A percentile compares a stretch with the other conserved stretches of the same genome.
These are phyloP conservation scores for Poeciliopsis turneri DNA, from an alignment of 2,797 vertebrate species.

Conservation along the genomic window DNA sequence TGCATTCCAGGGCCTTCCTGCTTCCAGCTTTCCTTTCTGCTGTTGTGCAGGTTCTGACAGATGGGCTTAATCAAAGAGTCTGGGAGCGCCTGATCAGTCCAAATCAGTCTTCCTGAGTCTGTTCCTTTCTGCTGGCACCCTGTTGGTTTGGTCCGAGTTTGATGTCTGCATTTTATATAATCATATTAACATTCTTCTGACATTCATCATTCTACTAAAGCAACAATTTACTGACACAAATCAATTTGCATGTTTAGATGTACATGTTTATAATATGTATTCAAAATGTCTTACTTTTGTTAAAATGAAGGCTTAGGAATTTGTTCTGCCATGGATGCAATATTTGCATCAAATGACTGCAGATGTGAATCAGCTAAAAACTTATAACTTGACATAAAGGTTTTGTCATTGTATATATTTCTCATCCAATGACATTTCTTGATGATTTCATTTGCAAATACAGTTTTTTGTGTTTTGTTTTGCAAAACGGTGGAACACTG, in stretches of 20 bases:
- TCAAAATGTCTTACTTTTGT: background rate
- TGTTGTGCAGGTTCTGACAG: background rate
- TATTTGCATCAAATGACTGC: background rate
- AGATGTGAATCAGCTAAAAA: background rate
- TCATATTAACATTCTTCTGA: background rate
- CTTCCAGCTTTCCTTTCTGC: background rate
- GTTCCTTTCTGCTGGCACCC: background rate
- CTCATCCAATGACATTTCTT: background rate
- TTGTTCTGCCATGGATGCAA: background rate
- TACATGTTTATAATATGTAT: background rate
- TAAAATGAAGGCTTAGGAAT: background rate
- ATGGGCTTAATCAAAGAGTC: background rate
- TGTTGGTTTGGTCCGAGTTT: background rate
- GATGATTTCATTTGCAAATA: no score
- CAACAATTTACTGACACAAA: background rate
- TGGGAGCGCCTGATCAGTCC: background rate
- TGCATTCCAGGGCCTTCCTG: background rate
- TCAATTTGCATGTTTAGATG: background rate
- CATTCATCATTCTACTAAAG: background rate
- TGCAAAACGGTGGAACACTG: background rate
- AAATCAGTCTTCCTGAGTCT: background rate
- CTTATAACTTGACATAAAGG: background rate
- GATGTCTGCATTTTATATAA: background rate
- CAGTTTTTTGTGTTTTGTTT: background rate
- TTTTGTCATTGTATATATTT: background rate